Evolutionary conservation across 2,888 invertebrate genomes (phyloP), one percentile per base, ranked within the genome.

Genomic region (Watsonalla binaria): DNA sequence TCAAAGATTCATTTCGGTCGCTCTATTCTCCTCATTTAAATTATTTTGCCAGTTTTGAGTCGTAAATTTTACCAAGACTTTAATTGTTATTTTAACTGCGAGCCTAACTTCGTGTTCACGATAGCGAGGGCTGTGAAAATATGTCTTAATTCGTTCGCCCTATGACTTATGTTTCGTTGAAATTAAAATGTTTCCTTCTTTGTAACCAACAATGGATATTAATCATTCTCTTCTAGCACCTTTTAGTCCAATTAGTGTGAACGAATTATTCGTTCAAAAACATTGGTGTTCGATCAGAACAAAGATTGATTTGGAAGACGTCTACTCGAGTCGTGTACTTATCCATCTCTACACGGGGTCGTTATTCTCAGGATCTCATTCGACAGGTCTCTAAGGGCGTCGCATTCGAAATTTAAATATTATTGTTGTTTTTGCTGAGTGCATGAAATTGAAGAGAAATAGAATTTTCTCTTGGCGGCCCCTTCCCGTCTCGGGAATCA

Each of bases 41-140:
- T 89, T 85, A 89, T 89, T 90, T 87, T 81, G 76, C 81, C 86
- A 82, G 87, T 88, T 88, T 84, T 78, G 77, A 88, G 89, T 86
- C 90, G 86, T 90, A 90, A 90, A 90, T 90, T 90, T 88, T 70
- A 77, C 76, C 76, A 74, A 79, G 90, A 90, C 90, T 90, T 90
- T 90, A 90, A 90, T 90, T 90, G 89, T 90, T 88, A 88, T 87
- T 90, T 90, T 90, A 88, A 90, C 89, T 90, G 90, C 89, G 84
- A 86, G 82, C 82, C 84, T 82, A 82, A 87, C 86, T 82, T 84
- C 82, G 85, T 82, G 80, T 76, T 81, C 74, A 65, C 74, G 62
- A 66, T 70, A 69, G 70, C 65, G 67, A 78, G 82, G 82, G 78
- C 73, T 67, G 77, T 77, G 82, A 83, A 90, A 89, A 89, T 89